Percentiles rank a stretch among this genome's conserved stretches.
These are phyloP conservation scores for Anguilla pacifica DNA, from an alignment of 2,797 vertebrate genomes.

Conservation along the genomic window DNA sequence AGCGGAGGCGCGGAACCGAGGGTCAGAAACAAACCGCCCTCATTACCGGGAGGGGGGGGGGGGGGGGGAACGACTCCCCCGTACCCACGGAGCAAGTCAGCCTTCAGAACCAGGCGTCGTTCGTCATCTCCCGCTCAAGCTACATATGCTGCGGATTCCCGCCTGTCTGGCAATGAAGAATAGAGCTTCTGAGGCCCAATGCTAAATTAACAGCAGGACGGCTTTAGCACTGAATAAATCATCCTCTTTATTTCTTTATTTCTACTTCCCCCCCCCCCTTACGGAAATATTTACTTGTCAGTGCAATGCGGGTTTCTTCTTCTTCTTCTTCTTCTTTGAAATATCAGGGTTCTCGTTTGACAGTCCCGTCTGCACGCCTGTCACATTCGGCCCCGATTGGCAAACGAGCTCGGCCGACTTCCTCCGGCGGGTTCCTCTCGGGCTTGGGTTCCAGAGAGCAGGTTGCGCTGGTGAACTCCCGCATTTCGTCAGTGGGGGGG, in stretches of 20 bases:
- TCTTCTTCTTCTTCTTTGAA: neutral
- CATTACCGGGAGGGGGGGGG: slow-evolving; percentile 37
- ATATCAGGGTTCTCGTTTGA: slow-evolving; percentile 24
- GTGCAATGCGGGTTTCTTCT: neutral
- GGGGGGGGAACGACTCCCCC: neutral
- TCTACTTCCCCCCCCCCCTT: neutral
- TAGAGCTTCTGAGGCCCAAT: slow-evolving; percentile 30
- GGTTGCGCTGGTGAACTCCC: neutral
- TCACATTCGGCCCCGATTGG: neutral
- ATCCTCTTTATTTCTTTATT: slow-evolving; percentile 25
- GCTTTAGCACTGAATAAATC: slow-evolving; percentile 24
- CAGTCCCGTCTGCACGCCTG: neutral
- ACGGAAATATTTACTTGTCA: neutral
- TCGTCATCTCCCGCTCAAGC: slow-evolving; percentile 35
- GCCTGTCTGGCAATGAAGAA: slow-evolving; percentile 27
- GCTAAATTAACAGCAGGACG: slow-evolving; percentile 37
- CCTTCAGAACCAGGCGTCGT: slow-evolving; percentile 35
- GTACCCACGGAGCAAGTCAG: slow-evolving; percentile 23
- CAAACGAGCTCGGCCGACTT: neutral
- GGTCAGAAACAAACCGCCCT: slow-evolving; percentile 27
- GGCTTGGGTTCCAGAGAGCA: neutral
- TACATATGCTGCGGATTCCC: slow-evolving; percentile 28
- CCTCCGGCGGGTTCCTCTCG: neutral
- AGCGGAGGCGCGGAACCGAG: slow-evolving; percentile 38
- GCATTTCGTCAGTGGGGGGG: neutral